A percentile compares a stretch with the other conserved stretches of the same genome.
These are phyloP conservation scores for Myotis vivesi DNA, from an alignment of 2,797 vertebrate species.

Conservation along the genomic window DNA sequence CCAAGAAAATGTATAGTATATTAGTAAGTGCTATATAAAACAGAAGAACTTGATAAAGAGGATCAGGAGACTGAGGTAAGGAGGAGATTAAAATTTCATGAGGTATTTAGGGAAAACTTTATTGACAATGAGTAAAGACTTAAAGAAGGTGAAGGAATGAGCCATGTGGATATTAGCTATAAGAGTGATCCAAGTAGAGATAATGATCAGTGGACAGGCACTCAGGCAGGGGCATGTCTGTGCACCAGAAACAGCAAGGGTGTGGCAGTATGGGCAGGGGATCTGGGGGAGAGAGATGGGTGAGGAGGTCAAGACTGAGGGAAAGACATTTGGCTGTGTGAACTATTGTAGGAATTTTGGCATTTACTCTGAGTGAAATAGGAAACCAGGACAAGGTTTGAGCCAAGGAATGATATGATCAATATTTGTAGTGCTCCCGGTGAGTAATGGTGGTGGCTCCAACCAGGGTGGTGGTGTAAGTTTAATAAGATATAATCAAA, in stretches of 20 bases:
- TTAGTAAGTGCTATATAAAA: background rate
- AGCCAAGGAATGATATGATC: background rate
- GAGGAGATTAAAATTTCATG: background rate
- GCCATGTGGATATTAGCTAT: background rate
- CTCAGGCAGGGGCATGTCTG: background rate
- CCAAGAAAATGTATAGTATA: background rate
- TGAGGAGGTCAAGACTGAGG: background rate
- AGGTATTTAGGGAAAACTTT: background rate
- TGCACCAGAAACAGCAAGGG: background rate
- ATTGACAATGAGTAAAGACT: background rate
- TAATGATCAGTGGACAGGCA: background rate
- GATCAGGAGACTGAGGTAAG: background rate
- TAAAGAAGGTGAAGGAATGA: background rate
- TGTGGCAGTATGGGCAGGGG: background rate
- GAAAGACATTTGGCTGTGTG: background rate
- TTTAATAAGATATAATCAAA: background rate
- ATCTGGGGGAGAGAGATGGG: too few relatives aligned
- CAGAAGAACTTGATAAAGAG: background rate
- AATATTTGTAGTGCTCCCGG: background rate
- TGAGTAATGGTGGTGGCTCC: background rate
- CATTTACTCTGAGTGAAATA: background rate
- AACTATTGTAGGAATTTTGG: background rate
- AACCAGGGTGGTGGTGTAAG: background rate
- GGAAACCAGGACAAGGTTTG: background rate
- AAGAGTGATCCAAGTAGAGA: background rate